Evolutionary conservation across 2,113 vertebrate species (phyloP).

Genomic region (Hoplias malabaricus): DNA sequence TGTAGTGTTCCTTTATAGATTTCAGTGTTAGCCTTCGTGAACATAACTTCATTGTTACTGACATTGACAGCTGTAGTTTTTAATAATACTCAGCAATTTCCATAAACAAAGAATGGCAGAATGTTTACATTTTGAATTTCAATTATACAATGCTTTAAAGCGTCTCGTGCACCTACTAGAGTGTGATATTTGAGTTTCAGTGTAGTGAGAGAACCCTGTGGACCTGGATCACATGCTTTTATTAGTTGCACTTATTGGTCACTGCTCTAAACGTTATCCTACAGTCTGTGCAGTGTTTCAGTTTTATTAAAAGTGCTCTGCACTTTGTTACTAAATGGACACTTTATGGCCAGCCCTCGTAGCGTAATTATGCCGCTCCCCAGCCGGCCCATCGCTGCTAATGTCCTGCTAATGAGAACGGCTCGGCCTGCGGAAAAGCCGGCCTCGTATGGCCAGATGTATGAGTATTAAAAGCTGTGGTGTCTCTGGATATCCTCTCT

Average conservation of each 20-base stretch:
- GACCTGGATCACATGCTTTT: neutral
- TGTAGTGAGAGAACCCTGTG: neutral
- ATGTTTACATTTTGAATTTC: too few relatives aligned
- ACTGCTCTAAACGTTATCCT: slow-evolving; percentile 3
- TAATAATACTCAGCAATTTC: too few relatives aligned
- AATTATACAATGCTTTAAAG: too few relatives aligned
- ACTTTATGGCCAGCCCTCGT: neutral
- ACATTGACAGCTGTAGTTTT: too few relatives aligned
- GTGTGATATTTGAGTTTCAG: neutral
- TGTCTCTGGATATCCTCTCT: slow-evolving; percentile 71
- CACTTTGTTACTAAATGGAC: slow-evolving; percentile 28
- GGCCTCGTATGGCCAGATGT: slow-evolving; percentile 55
- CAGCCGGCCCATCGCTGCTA: slow-evolving; percentile 10
- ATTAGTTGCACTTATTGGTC: slow-evolving; percentile 26
- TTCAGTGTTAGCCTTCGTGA: too few relatives aligned
- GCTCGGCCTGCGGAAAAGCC: slow-evolving; percentile 22
- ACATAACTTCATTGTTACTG: too few relatives aligned
- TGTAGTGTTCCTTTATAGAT: too few relatives aligned
- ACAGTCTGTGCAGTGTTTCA: neutral
- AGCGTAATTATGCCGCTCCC: slow-evolving; percentile 32
- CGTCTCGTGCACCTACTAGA: too few relatives aligned
- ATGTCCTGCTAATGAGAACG: slow-evolving; percentile 36
- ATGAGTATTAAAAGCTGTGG: slow-evolving; percentile 58
- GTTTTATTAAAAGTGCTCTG: slow-evolving; percentile 39
- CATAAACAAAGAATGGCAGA: too few relatives aligned